Evolutionary conservation across 2,113 vertebrate species (phyloP).

Genomic region (Clarias gariepinus): DNA sequence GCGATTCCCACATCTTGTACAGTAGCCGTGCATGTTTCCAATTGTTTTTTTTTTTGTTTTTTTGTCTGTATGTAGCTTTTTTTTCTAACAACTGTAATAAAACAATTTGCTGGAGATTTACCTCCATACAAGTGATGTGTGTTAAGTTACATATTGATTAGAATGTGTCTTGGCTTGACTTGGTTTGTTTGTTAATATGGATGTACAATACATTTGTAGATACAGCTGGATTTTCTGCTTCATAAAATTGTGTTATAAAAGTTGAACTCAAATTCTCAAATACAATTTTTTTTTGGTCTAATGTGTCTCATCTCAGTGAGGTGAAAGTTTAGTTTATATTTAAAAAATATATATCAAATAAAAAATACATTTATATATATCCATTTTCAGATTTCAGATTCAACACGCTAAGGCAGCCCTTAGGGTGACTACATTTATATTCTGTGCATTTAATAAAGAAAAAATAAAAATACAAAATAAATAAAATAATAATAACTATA

Average conservation of each 20-base stretch:
- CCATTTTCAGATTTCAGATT: conserved; percentile 6
- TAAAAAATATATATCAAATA: not conserved
- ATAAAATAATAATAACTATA: too few species aligned
- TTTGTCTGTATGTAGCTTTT: conserved; percentile 37
- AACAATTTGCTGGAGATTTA: conserved; percentile 47
- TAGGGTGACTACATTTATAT: not conserved
- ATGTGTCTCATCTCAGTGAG: not conserved
- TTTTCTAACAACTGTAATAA: conserved; percentile 52
- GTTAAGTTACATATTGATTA: conserved; percentile 13
- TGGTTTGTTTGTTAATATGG: conserved; percentile 15
- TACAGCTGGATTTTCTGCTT: conserved; percentile 2
- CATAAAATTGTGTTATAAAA: not conserved
- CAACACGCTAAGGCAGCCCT: not conserved
- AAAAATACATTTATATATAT: too few species aligned
- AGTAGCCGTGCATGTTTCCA: conserved; percentile 56
- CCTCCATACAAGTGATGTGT: conserved; percentile 14
- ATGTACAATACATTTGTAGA: conserved; percentile 17
- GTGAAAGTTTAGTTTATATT: not conserved
- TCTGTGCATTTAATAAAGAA: not conserved
- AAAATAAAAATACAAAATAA: too few species aligned
- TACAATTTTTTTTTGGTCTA: not conserved
- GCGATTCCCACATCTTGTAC: conserved; percentile 48
- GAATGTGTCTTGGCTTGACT: not conserved
- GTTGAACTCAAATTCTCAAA: not conserved
- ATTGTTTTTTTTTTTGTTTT: conserved; percentile 29